Conservation (phyloP, 30 jellyfish, hydroid and myxozoan genomes). For the Turritopsis rubra region DNA sequence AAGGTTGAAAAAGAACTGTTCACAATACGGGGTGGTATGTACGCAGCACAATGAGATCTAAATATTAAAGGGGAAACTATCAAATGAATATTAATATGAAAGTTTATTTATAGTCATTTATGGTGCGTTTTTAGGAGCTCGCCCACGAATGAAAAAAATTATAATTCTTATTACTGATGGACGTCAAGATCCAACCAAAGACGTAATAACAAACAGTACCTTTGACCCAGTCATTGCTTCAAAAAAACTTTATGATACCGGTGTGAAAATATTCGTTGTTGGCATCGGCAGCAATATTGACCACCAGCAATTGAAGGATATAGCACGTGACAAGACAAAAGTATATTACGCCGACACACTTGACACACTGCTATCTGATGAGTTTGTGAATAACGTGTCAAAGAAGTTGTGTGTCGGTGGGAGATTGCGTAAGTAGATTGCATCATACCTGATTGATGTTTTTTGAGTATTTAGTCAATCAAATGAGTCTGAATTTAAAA, state of each 20-base stretch:
- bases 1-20: background rate
- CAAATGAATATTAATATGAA: no score
- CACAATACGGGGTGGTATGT: background rate
- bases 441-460: no score
- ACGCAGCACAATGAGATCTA: no score
- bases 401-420: constrained; percentile 20
- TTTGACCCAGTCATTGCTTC: constrained; percentile 10
- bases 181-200: background rate
- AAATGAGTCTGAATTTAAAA: no score
- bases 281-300: constrained; percentile 1
- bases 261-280: background rate
- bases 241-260: background rate
- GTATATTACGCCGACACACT: background rate
- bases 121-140: constrained; percentile 8
- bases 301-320: constrained; percentile 3
- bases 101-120: no score
- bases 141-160: constrained; percentile 2
- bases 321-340: constrained; percentile 13
- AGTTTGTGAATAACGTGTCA: constrained; percentile 2
- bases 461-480: no score
- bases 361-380: background rate
- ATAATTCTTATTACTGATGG: constrained; percentile 11
- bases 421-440: background rate
- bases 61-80: no score
- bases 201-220: background rate